Evolutionary conservation across 1,140 invertebrate genomes (phyloP), one percentile per base, ranked within the genome.

Genomic region (Drosophila virilis): DNA sequence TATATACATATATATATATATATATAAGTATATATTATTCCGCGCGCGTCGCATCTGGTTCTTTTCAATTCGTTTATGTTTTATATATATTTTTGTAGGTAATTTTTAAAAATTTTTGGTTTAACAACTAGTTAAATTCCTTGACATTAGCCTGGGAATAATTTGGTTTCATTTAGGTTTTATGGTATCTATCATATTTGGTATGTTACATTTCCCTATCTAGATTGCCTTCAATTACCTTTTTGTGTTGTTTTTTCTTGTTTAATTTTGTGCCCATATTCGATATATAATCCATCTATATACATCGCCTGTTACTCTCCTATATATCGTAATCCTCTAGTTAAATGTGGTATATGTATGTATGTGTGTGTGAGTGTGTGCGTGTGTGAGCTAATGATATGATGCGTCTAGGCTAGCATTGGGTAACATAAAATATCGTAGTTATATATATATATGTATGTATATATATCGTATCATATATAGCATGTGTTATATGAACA

Each of bases 151-250:
- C 37, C 50, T 52, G 54, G 15, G 15, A 58, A 43, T 58, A 37
- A 38, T 37, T 66, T 62, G 28, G 17, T 58, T 28, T 28, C 22
- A 0, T 28, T 28, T 40, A 22, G 17, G 9, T 65, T 62, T 51
- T 35, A 22, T 57, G 40, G 38, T 60, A 58, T 37, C 15, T 65
- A 33, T 52, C 28, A 35, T 66, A 15, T 50, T n/a, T 50, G 48
- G 28, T 46, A 57, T 55, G 54, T 61, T 71, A 76, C 61, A 70
- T 78, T 90, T 90, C 77, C 79, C 88, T 90, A 91, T 69, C 88
- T 91, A 89, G 90, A 91, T 91, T 91, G 90, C 90, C 90, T 78
- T 91, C 90, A 90, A 79, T 89, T 91, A 74, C 73, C 66, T 40
- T 62, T 40, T 40, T 55, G 43, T 74, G 46, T 59, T 40, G 35